Evolutionary conservation across 2,797 vertebrate species (phyloP).

Genomic region (Rhyacichthys aspro): DNA sequence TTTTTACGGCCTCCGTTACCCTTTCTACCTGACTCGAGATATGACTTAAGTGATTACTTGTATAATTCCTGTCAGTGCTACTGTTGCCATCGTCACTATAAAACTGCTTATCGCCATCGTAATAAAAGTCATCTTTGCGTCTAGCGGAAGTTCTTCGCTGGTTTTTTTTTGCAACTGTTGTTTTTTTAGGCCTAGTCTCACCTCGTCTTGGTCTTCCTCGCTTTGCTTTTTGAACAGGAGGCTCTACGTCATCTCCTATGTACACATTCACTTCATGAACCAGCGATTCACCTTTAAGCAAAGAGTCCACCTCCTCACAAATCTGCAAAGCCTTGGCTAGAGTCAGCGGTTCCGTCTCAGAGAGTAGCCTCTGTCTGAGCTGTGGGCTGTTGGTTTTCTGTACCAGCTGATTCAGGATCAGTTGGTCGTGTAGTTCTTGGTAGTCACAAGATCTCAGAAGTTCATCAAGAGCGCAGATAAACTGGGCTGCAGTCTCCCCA

Average conservation of each 20-base stretch:
- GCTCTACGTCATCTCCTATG: conserved; percentile 50
- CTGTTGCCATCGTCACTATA: conserved; percentile 5
- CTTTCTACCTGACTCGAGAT: not conserved
- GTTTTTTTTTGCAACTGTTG: conserved; percentile 4
- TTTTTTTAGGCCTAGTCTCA: conserved; percentile 4
- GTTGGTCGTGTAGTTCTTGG: conserved; percentile 32
- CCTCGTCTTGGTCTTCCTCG: conserved; percentile 60
- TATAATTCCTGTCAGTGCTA: not conserved
- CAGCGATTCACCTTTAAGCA: conserved; percentile 16
- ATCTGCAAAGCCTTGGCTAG: conserved; percentile 52
- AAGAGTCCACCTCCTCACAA: conserved; percentile 55
- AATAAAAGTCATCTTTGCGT: conserved; percentile 38
- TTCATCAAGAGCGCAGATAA: conserved; percentile 52
- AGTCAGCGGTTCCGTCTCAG: conserved; percentile 44
- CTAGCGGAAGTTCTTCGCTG: not conserved
- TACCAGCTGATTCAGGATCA: conserved; percentile 64
- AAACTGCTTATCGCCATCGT: conserved; percentile 20
- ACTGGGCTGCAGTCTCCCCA: conserved; percentile 58
- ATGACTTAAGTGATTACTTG: not conserved
- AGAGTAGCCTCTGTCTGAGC: conserved; percentile 54
- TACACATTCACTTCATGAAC: conserved; percentile 61
- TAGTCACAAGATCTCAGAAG: conserved; percentile 52
- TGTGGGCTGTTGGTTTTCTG: conserved; percentile 53
- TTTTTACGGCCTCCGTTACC: not conserved
- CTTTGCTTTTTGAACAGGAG: conserved; percentile 38